Evolutionary conservation across 64 coral and sea anemone genomes (phyloP).

Genomic region (Exaiptasia diaphana): DNA sequence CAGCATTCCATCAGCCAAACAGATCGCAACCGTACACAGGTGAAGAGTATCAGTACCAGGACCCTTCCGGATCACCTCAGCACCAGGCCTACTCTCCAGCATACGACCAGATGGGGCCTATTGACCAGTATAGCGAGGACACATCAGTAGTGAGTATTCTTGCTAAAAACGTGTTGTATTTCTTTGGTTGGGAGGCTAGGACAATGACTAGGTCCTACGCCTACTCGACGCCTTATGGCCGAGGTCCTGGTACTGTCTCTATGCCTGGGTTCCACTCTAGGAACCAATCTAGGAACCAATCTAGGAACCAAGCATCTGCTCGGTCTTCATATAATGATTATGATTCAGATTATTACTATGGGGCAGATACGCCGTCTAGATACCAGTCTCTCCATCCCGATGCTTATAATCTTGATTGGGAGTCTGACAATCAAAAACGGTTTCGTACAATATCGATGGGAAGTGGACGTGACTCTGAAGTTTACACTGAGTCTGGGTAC

Average conservation of each 20-base stretch:
- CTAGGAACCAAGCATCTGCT: slow-evolving; percentile 6
- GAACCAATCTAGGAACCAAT: slow-evolving; percentile 23
- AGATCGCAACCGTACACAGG: slow-evolving; percentile 32
- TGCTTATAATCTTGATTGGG: neutral
- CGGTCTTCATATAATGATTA: neutral
- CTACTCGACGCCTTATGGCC: slow-evolving; percentile 14
- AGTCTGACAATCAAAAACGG: neutral
- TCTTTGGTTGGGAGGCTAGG: slow-evolving; percentile 36
- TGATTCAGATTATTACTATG: slow-evolving; percentile 7
- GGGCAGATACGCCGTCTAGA: neutral
- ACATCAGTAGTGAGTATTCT: slow-evolving; percentile 39
- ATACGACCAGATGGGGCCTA: slow-evolving; percentile 22
- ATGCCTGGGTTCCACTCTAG: slow-evolving; percentile 16
- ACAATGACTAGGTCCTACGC: slow-evolving; percentile 8
- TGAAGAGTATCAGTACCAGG: slow-evolving; percentile 9
- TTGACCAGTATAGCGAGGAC: slow-evolving; percentile 39
- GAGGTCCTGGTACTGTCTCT: slow-evolving; percentile 23
- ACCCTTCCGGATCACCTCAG: slow-evolving; percentile 23
- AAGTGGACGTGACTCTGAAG: slow-evolving; percentile 30
- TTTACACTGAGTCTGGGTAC: slow-evolving; percentile 10
- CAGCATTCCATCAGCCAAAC: slow-evolving; percentile 58
- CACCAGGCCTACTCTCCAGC: slow-evolving; percentile 23
- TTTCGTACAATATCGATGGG: slow-evolving; percentile 5
- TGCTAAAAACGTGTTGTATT: slow-evolving; percentile 37
- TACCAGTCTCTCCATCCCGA: neutral